Percentiles rank a stretch among this genome's conserved stretches.
Evolutionary conservation across 2,888 invertebrate species (phyloP).

Genomic region (Cantharis nigra): DNA sequence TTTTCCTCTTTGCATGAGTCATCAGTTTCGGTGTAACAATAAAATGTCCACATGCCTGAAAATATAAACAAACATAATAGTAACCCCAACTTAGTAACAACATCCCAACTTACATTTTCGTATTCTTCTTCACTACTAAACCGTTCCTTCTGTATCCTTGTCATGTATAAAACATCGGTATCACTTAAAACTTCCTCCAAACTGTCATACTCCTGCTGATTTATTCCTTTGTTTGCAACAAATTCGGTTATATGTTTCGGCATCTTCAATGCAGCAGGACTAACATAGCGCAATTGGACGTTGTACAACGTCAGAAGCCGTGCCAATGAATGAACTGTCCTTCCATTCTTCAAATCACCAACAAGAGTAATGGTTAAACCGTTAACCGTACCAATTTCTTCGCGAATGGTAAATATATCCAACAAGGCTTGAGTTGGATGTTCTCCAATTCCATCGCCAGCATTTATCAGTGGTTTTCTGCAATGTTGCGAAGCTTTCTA

Average conservation of each 20-base stretch:
- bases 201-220: constrained; percentile 71
- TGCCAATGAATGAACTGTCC: constrained; percentile 97
- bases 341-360: constrained; percentile 95
- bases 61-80: constrained; percentile 29
- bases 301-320: constrained; percentile 91
- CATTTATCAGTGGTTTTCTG: constrained; percentile 93
- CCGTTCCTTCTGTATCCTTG: constrained; percentile 94
- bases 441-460: constrained; percentile 96
- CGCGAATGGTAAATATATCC: constrained; percentile 96
- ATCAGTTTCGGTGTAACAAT: constrained; percentile 94
- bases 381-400: constrained; percentile 98
- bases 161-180: constrained; percentile 98
- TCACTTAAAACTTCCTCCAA: constrained; percentile 88
- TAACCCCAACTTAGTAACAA: not conserved
- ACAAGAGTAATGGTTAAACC: constrained; percentile 97
- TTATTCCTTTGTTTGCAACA: constrained; percentile 76
- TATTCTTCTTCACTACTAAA: constrained; percentile 86
- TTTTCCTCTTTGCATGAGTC: constrained; percentile 90
- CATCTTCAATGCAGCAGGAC: constrained; percentile 87
- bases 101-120: constrained; percentile 66
- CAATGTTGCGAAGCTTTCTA: constrained; percentile 82
- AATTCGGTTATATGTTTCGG: constrained; percentile 83
- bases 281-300: constrained; percentile 90
- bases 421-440: constrained; percentile 97
- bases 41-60: constrained; percentile 82